Percentiles rank a stretch among this genome's conserved stretches.
phyloP scores from a whole-genome alignment of 2,113 vertebrate species.

The Sakesphorus luctuosus region DNA sequence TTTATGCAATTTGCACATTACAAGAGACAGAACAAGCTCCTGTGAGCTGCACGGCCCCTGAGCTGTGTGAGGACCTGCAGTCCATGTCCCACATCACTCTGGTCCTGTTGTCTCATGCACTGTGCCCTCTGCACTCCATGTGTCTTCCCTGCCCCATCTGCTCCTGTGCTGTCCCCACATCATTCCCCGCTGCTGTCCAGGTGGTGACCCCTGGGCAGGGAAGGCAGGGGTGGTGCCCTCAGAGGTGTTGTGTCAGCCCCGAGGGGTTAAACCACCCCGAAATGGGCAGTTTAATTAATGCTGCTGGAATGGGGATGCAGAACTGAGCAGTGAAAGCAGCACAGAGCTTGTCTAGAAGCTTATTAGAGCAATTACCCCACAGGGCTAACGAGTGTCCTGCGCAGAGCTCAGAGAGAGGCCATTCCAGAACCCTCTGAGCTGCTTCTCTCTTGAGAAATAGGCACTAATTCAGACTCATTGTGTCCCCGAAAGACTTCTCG shows the following conservation, averaged over 20 bases:
- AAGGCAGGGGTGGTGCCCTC: neutral
- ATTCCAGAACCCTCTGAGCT: neutral
- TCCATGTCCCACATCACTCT: neutral
- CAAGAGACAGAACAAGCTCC: rapidly evolving
- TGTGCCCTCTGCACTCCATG: neutral
- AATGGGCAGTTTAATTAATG: rapidly evolving
- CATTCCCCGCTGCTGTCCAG: neutral
- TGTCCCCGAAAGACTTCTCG: neutral
- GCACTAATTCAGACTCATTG: neutral
- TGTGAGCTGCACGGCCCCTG: rapidly evolving
- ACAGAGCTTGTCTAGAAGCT: neutral
- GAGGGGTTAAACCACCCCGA: neutral
- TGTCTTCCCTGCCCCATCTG: neutral
- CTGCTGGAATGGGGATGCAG: neutral
- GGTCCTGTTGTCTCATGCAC: neutral
- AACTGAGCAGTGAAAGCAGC: neutral
- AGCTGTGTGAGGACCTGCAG: neutral
- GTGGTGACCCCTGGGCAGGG: neutral
- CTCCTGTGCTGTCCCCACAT: neutral
- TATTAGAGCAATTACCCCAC: neutral
- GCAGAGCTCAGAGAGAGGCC: neutral
- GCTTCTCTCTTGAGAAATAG: neutral
- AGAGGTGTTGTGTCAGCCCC: neutral
- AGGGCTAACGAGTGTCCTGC: neutral
- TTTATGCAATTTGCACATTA: neutral